Conservation (phyloP, 2,797 vertebrate genomes). For the Myoxocephalus aenaeus region DNA sequence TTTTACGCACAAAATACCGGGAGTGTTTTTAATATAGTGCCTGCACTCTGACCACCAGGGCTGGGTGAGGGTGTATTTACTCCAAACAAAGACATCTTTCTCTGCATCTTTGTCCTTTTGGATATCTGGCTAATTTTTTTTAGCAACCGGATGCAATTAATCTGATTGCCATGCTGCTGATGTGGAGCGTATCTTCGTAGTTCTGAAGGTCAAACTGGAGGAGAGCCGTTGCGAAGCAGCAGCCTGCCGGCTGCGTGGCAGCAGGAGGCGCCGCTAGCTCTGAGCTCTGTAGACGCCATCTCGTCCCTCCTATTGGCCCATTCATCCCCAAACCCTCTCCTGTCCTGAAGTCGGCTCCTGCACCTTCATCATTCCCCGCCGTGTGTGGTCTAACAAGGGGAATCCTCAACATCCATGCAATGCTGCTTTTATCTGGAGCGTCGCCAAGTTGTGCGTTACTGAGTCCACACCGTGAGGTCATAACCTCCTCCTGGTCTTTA, state of each 20-base stretch:
- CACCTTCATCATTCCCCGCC: slow-evolving; percentile 64
- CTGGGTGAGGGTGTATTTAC: slow-evolving; percentile 63
- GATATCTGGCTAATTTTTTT: slow-evolving; percentile 7
- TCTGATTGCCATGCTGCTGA: slow-evolving; percentile 39
- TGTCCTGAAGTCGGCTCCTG: slow-evolving; percentile 57
- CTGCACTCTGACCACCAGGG: slow-evolving; percentile 73
- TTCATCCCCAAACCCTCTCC: slow-evolving; percentile 22
- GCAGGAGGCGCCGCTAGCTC: slow-evolving; percentile 55
- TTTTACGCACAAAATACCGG: slow-evolving; percentile 76
- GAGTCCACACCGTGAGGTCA: slow-evolving; percentile 28
- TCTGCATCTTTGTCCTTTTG: slow-evolving; percentile 41
- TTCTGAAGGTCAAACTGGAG: slow-evolving; percentile 30
- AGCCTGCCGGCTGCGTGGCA: slow-evolving; percentile 57
- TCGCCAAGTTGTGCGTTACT: slow-evolving; percentile 49
- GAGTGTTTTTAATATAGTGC: slow-evolving; percentile 78
- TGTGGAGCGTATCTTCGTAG: slow-evolving; percentile 17
- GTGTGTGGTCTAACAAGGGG: slow-evolving; percentile 51
- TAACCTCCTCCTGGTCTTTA: slow-evolving; percentile 14
- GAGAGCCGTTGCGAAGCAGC: slow-evolving; percentile 48
- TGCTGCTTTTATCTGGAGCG: slow-evolving; percentile 75
- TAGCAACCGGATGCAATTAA: slow-evolving; percentile 19
- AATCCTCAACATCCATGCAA: slow-evolving; percentile 73
- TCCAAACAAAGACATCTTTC: slow-evolving; percentile 31
- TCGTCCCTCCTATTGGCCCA: slow-evolving; percentile 13
- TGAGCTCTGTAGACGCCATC: slow-evolving; percentile 50